These are phyloP conservation scores for Ricordea florida DNA, from an alignment of 92 coral and sea anemone genomes.

Conservation along the genomic window DNA sequence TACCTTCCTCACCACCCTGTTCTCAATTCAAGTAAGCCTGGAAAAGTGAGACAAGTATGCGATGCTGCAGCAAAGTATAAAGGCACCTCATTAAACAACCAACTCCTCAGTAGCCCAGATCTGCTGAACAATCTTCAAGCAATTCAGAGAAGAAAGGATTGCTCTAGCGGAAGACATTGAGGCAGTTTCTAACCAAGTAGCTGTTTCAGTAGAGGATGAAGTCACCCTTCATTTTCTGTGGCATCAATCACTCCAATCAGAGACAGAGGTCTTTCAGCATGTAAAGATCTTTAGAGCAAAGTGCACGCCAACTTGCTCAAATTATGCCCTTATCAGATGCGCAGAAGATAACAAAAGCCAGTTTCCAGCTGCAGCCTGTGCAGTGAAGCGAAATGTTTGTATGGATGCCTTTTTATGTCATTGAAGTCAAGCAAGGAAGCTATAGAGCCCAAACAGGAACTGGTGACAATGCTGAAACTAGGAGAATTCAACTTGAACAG, in stretches of 20 bases:
- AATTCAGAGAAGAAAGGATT: slow-evolving; percentile 51
- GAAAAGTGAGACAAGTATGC: slow-evolving; percentile 40
- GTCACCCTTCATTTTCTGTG: slow-evolving; percentile 51
- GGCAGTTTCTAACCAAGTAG: slow-evolving; percentile 58
- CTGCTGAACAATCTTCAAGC: slow-evolving; percentile 34
- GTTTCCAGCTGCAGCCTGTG: slow-evolving; percentile 44
- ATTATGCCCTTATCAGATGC: slow-evolving; percentile 31
- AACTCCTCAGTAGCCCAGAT: slow-evolving; percentile 53
- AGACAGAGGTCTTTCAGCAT: slow-evolving; percentile 42
- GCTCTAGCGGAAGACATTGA: slow-evolving; percentile 66
- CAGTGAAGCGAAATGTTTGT: slow-evolving; percentile 28
- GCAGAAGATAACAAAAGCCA: slow-evolving; percentile 33
- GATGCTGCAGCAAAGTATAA: slow-evolving; percentile 54
- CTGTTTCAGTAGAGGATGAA: slow-evolving; percentile 46
- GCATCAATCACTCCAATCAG: slow-evolving; percentile 22
- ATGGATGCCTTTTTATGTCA: slow-evolving; percentile 23
- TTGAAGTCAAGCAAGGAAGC: neutral
- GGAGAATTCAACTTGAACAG: neutral
- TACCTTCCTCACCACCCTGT: slow-evolving; percentile 35
- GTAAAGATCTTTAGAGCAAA: slow-evolving; percentile 38
- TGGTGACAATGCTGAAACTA: neutral
- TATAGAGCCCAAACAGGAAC: neutral
- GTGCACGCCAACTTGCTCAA: slow-evolving; percentile 49
- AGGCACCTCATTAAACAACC: slow-evolving; percentile 42
- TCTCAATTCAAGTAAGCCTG: slow-evolving; percentile 39